Evolutionary conservation across 2,797 vertebrate genomes (phyloP).

Genomic region (Clamator glandarius): DNA sequence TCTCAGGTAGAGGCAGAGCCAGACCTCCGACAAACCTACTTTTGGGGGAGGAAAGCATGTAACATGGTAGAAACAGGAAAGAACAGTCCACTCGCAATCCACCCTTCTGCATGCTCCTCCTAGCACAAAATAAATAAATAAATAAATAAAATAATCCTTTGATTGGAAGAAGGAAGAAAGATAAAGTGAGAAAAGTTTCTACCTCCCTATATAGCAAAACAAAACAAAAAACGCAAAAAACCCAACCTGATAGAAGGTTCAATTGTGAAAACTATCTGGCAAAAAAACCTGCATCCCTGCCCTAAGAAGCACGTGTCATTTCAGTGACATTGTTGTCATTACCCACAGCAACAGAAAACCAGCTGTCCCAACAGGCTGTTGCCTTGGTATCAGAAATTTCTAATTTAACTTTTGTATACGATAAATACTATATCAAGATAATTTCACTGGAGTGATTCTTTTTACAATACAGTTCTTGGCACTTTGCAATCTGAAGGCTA

Average conservation of each 20-base stretch:
- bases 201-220: neutral
- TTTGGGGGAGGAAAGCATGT: neutral
- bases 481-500: neutral
- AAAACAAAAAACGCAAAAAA: neutral
- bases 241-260: neutral
- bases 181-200: neutral
- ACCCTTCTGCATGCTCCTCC: neutral
- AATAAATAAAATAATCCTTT: neutral
- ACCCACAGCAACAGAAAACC: neutral
- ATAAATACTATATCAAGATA: accelerated
- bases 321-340: too few species aligned
- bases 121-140: neutral
- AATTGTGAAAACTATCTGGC: neutral
- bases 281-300: neutral
- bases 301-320: neutral
- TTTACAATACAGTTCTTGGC: neutral
- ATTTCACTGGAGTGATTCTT: neutral
- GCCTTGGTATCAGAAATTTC: neutral
- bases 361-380: neutral
- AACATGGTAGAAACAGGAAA: neutral
- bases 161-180: neutral
- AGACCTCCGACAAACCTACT: neutral
- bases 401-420: neutral
- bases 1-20: neutral
- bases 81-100: neutral